A percentile compares a stretch with the other conserved stretches of the same genome.
These are phyloP conservation scores for Lithobates sylvaticus DNA, from an alignment of 2,797 vertebrate species.

Conservation along the genomic window DNA sequence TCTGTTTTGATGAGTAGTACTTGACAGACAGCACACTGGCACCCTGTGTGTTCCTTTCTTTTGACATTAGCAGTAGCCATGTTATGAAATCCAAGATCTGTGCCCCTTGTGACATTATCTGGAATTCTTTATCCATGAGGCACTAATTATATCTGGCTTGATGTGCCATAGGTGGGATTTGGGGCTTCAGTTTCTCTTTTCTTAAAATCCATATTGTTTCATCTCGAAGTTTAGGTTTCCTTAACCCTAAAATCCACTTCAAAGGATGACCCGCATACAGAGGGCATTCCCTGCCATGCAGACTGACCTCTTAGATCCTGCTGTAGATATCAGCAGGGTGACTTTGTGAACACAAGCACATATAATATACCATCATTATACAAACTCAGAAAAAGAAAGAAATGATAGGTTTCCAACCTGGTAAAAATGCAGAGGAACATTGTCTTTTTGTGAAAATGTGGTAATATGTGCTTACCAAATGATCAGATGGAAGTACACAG, in stretches of 20 bases:
- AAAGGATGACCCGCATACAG: slow-evolving; percentile 48
- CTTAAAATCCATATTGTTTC: slow-evolving; percentile 42
- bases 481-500: too few species aligned
- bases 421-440: too few species aligned
- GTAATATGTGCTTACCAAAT: too few species aligned
- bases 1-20: background rate
- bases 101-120: slow-evolving; percentile 42
- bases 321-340: slow-evolving; percentile 28
- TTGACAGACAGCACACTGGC: background rate
- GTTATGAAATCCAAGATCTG: slow-evolving; percentile 45
- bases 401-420: too few species aligned
- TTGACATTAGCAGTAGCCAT: slow-evolving; percentile 34
- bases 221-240: slow-evolving; percentile 41
- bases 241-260: slow-evolving; percentile 49
- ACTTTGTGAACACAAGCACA: background rate
- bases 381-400: background rate
- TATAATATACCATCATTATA: background rate
- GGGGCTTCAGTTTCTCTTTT: slow-evolving; percentile 34
- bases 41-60: slow-evolving; percentile 3
- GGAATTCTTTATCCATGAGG: slow-evolving; percentile 57
- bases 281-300: slow-evolving; percentile 48
- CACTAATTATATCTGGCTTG: slow-evolving; percentile 50
- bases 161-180: slow-evolving; percentile 60
- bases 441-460: too few species aligned
- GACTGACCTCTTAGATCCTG: slow-evolving; percentile 50